Conservation (phyloP, 1,140 invertebrate genomes). For the Cydia strobilella region DNA sequence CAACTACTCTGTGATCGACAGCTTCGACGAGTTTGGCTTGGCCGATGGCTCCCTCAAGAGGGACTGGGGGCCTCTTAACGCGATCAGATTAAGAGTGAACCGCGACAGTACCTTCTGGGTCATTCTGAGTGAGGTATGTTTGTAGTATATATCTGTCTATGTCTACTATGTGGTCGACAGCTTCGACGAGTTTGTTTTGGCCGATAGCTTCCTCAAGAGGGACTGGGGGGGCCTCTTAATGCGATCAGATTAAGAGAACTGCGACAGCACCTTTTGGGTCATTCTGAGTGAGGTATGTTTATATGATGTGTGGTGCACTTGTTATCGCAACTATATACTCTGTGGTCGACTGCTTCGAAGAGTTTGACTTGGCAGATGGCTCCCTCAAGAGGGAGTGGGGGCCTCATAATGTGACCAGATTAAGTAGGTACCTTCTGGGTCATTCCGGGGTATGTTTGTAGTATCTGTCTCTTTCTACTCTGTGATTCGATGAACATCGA, state of each 20-base stretch:
- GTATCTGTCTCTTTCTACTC: too few species aligned
- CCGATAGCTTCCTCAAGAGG: conserved; percentile 85
- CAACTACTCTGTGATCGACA: conserved; percentile 86
- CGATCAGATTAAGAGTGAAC: conserved; percentile 88
- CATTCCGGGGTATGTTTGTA: too few species aligned
- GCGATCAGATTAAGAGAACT: conserved; percentile 87
- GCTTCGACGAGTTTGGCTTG: conserved; percentile 89
- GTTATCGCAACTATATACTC: too few species aligned
- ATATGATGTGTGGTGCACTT: too few species aligned
- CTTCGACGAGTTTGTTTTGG: conserved; percentile 90
- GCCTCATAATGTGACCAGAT: conserved; percentile 85
- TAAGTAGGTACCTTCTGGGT: conserved; percentile 93
- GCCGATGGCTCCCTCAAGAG: conserved; percentile 86
- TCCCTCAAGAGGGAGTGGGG: conserved; percentile 84
- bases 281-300: conserved; percentile 93
- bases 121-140: conserved; percentile 92
- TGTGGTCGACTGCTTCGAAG: conserved; percentile 88
- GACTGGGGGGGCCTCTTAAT: conserved; percentile 87
- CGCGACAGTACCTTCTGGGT: conserved; percentile 94
- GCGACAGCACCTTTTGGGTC: conserved; percentile 93
- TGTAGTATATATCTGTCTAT: neutral
- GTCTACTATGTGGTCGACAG: conserved; percentile 84
- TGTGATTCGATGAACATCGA: conserved; percentile 88
- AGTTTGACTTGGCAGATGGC: conserved; percentile 89
- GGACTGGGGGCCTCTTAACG: conserved; percentile 85